These are phyloP conservation scores for Delichon dasypus DNA, from an alignment of 2,797 vertebrate species.

Conservation along the genomic window DNA sequence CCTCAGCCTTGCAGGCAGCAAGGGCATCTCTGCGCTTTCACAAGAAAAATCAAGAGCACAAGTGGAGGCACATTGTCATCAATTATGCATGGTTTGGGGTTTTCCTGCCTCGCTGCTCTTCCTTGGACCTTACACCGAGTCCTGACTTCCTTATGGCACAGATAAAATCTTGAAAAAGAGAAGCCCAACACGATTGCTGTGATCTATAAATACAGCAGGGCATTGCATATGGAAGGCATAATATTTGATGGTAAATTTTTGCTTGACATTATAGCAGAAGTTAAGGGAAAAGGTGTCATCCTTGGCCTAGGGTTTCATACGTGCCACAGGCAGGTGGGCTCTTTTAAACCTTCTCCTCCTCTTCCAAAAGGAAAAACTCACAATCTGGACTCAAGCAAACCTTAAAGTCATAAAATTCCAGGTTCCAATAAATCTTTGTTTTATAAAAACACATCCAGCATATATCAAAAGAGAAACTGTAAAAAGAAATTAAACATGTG, in stretches of 20 bases:
- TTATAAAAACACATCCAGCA: conserved; percentile 25
- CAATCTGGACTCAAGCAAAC: conserved; percentile 57
- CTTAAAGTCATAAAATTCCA: conserved; percentile 30
- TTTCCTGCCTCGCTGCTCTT: background rate
- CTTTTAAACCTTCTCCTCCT: conserved; percentile 18
- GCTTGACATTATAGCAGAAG: conserved; percentile 44
- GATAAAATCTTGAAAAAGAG: background rate
- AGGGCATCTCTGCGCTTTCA: background rate
- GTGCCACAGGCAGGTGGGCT: background rate
- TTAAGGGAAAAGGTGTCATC: conserved; percentile 41
- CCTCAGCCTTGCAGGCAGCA: background rate
- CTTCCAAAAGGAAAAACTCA: conserved; percentile 23
- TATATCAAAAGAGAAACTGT: conserved; percentile 39
- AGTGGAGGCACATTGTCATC: background rate
- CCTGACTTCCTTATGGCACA: background rate
- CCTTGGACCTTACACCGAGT: background rate
- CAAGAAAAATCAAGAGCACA: background rate
- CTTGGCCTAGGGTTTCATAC: conserved; percentile 25
- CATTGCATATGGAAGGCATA: conserved; percentile 42
- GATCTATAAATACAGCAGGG: background rate
- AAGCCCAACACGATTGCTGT: background rate
- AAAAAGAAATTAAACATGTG: conserved; percentile 57
- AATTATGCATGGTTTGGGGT: background rate
- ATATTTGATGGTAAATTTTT: conserved; percentile 26
- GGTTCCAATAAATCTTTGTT: conserved; percentile 46